Base-by-base conservation (phyloP, 2,797 vertebrate species). In the Nyctalus aviator region DNA sequence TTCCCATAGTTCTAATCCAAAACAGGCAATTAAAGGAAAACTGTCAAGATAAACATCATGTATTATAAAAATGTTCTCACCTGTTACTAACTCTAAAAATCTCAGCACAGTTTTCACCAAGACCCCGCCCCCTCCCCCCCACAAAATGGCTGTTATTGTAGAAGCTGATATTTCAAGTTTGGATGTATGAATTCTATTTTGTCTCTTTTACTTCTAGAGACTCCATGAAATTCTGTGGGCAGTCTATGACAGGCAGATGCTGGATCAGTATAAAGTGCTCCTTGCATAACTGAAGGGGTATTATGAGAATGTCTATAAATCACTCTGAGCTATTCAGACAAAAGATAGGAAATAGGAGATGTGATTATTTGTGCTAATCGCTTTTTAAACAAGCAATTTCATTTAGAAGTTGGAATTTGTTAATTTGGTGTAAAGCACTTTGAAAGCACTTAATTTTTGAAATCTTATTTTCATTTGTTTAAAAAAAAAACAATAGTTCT, bases 321-420 rank as follows among this genome's bases (percentile, higher is more conserved):
- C 83, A 72, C 64, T 71, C 84, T 7, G 83, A 53, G 46, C 76
- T 46, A 32, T 27, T 84, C 88, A 78, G 32, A 95, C 79, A 41
- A 79, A 93, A 93, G 73, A 68, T 94, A 95, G 71, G 94, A 94
- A 92, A 71, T 66, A 83, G 62, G 50, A 87, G 94, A 91, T 78
- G 86, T 25, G 90, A 84, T 92, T 91, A 91, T 91, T 78, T 69
- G 41, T 88, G 68, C 84, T 84, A 21, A 30, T 95, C 23, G 46
- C 88, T 90, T 94, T 86, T 37, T 69, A 76, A 94, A 95, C 48
- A 83, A 84, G 72, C 57, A 68, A 55, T 69, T 73, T 91, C 91
- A 91, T 62, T 94, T 86, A 94, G 55, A 64, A 88, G 59, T 79
- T 91, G 69, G 44, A 92, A 92, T 93, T 53, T 44, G 41, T 87